A percentile compares a stretch with the other conserved stretches of the same genome.
Evolutionary conservation across 2,113 vertebrate genomes (phyloP).

Genomic region (Gorsachius goisagi): DNA sequence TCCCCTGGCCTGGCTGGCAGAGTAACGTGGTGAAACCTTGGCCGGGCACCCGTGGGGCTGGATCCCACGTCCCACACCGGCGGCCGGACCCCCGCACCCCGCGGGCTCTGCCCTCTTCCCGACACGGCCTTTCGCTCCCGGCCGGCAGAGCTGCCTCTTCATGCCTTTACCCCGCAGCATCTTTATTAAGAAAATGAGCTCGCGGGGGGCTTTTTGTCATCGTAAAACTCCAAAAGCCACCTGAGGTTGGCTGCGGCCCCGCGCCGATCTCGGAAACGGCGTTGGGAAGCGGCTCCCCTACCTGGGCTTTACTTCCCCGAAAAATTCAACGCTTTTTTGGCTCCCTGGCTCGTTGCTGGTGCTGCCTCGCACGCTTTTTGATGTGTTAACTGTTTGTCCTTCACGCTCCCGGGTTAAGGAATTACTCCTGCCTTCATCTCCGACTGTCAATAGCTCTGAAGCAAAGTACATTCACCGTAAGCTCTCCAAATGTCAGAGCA

Average conservation of each 20-base stretch:
- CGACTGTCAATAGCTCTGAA: constrained; percentile 79
- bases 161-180: rapidly evolving
- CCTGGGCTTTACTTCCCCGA: neutral
- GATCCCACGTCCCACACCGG: rapidly evolving
- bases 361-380: constrained; percentile 59
- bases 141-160: rapidly evolving
- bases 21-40: rapidly evolving
- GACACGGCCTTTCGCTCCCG: rapidly evolving
- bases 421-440: constrained; percentile 78
- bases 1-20: neutral
- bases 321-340: constrained; percentile 45
- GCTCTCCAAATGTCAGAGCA: constrained; percentile 84
- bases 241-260: rapidly evolving
- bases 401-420: constrained; percentile 71
- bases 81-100: neutral
- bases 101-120: neutral
- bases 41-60: neutral
- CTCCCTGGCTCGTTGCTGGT: neutral
- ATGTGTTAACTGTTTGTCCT: constrained; percentile 73
- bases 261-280: neutral
- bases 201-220: neutral
- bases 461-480: constrained; percentile 80
- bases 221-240: neutral
- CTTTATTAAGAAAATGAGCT: neutral
- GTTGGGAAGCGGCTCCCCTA: neutral